phyloP scores from a whole-genome alignment of 2,113 vertebrate species.

The Paraplagusia blochii region DNA sequence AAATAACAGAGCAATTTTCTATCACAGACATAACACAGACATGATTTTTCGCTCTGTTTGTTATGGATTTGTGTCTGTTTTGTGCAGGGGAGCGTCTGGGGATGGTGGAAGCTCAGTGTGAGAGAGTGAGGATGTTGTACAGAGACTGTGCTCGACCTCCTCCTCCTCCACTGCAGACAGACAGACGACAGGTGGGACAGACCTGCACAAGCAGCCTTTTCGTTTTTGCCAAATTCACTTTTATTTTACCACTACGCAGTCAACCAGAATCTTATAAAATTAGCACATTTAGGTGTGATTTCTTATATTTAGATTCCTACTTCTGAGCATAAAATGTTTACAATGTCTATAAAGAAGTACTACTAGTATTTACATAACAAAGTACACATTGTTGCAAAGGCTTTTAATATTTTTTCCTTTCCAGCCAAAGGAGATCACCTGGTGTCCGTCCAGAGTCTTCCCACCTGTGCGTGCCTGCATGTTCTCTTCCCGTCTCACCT shows the following conservation, averaged over 20 bases:
- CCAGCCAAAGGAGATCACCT: conserved; percentile 95
- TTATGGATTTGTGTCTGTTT: conserved; percentile 11
- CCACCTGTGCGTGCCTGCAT: conserved; percentile 97
- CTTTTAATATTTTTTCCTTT: too few species aligned
- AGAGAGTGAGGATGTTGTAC: conserved; percentile 93
- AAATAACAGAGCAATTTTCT: too few species aligned
- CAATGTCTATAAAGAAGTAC: too few species aligned
- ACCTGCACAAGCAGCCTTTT: too few species aligned
- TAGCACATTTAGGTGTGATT: too few species aligned
- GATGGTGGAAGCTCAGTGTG: conserved; percentile 94
- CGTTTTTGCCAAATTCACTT: not conserved
- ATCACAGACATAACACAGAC: too few species aligned
- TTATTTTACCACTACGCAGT: too few species aligned
- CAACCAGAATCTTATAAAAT: too few species aligned
- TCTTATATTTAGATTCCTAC: too few species aligned
- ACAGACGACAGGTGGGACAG: conserved; percentile 85
- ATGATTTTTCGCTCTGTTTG: too few species aligned
- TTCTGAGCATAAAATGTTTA: too few species aligned
- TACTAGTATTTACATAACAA: not conserved
- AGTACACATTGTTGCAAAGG: too few species aligned
- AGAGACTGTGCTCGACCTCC: conserved; percentile 95
- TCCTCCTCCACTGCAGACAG: conserved; percentile 90
- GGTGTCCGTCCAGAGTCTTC: conserved; percentile 92
- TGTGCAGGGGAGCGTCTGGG: conserved; percentile 87
- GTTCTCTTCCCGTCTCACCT: conserved; percentile 93